These are phyloP conservation scores for Platygyra sinensis DNA, from an alignment of 64 coral and sea anemone species.

Conservation along the genomic window DNA sequence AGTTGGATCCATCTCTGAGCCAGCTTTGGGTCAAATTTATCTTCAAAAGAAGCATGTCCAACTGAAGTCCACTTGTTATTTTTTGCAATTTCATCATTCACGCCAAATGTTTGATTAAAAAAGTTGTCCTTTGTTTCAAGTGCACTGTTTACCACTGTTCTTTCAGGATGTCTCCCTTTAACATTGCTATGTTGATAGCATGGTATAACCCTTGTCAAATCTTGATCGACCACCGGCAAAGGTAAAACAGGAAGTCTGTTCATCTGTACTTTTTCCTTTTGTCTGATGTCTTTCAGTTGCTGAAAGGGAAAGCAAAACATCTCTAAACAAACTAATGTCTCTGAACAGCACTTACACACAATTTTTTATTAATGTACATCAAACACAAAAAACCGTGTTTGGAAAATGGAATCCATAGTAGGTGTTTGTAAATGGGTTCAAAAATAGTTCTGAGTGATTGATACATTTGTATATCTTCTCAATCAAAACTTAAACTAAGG, in stretches of 20 bases:
- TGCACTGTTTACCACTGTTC: slow-evolving; percentile 27
- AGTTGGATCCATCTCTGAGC: slow-evolving; percentile 71
- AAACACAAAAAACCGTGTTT: too few relatives aligned
- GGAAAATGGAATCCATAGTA: too few relatives aligned
- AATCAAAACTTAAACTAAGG: too few relatives aligned
- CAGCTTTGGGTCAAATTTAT: slow-evolving; percentile 65
- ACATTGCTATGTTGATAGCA: slow-evolving; percentile 55
- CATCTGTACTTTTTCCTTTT: slow-evolving; percentile 57
- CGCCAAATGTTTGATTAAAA: slow-evolving; percentile 19
- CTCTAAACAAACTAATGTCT: background rate
- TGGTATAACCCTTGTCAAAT: slow-evolving; percentile 79
- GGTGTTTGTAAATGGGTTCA: too few relatives aligned
- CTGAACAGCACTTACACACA: too few relatives aligned
- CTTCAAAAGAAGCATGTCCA: slow-evolving; percentile 88
- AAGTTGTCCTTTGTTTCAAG: slow-evolving; percentile 7
- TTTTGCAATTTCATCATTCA: slow-evolving; percentile 26
- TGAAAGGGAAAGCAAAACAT: background rate
- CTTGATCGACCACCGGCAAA: slow-evolving; percentile 71
- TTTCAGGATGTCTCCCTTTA: slow-evolving; percentile 30
- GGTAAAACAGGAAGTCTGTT: slow-evolving; percentile 81
- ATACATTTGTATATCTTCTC: too few relatives aligned
- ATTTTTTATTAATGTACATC: too few relatives aligned
- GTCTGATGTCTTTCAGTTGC: slow-evolving; percentile 81
- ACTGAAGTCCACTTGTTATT: slow-evolving; percentile 40
- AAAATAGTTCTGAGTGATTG: too few relatives aligned